Percentiles rank a stretch among this genome's conserved stretches.
These are phyloP conservation scores for Otolemur crassicaudatus DNA, from an alignment of 2,797 vertebrate species.

Conservation along the genomic window DNA sequence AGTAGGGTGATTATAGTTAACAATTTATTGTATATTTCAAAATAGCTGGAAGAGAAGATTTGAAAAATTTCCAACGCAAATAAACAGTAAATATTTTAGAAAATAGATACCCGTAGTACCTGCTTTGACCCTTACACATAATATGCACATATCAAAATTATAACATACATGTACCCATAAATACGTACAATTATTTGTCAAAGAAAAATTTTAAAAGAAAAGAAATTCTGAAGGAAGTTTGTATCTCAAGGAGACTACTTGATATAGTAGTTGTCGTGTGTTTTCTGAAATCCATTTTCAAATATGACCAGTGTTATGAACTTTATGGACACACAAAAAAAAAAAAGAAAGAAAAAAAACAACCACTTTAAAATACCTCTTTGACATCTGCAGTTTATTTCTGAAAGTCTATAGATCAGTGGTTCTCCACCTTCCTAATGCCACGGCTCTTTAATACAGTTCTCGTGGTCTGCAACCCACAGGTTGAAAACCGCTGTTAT, in stretches of 20 bases:
- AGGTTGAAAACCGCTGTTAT: neutral
- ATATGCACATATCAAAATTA: neutral
- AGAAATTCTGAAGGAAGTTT: neutral
- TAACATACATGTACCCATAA: neutral
- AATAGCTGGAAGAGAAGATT: neutral
- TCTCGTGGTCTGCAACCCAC: too few species aligned
- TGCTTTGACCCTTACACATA: neutral
- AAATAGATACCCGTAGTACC: neutral
- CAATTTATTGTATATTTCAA: neutral
- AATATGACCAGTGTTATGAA: neutral
- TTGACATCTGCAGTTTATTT: slow-evolving; percentile 34
- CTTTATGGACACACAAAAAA: neutral
- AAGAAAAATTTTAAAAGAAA: neutral
- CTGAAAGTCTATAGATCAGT: neutral
- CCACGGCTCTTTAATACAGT: too few species aligned
- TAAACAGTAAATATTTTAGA: neutral
- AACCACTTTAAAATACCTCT: neutral
- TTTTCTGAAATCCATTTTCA: slow-evolving; percentile 43
- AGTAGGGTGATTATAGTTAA: neutral
- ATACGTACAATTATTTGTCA: neutral
- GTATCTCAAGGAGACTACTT: neutral
- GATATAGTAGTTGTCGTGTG: neutral
- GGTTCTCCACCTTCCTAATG: too few species aligned
- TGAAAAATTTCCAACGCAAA: neutral
- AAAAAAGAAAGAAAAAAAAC: neutral